Percentiles rank a stretch among this genome's conserved stretches.
phyloP scores from a whole-genome alignment of 64 coral and sea anemone genomes.

The Dendrophyllia cribrosa region DNA sequence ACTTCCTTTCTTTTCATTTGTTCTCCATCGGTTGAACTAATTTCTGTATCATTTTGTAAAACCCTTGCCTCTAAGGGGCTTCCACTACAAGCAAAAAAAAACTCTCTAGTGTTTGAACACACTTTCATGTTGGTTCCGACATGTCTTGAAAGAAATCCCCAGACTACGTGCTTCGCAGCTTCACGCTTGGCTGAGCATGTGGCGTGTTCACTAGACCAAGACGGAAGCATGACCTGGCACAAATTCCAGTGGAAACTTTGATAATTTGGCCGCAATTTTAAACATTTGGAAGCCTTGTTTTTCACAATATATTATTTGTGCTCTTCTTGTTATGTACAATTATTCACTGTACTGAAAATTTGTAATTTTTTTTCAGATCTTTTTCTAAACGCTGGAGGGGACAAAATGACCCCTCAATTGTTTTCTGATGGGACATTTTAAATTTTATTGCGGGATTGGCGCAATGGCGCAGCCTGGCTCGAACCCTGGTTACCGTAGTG shows the following conservation, averaged over 20 bases:
- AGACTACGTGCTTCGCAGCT: not conserved
- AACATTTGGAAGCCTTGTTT: too few species aligned
- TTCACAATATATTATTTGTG: too few species aligned
- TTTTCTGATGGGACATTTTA: too few species aligned
- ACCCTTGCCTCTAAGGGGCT: not conserved
- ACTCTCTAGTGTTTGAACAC: not conserved
- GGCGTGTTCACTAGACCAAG: not conserved
- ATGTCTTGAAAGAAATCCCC: not conserved
- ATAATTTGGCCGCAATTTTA: not conserved
- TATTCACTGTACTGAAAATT: too few species aligned
- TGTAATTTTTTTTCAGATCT: too few species aligned
- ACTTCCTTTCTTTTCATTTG: slow-evolving; percentile 2
- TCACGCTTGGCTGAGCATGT: not conserved
- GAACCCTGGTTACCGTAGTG: too few species aligned
- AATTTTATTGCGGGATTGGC: too few species aligned
- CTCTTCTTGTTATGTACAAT: too few species aligned
- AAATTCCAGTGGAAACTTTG: not conserved
- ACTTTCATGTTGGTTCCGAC: not conserved
- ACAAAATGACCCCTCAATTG: too few species aligned
- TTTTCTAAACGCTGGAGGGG: too few species aligned
- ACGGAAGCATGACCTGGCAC: not conserved
- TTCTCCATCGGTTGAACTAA: slow-evolving; percentile 1
- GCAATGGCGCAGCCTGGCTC: too few species aligned
- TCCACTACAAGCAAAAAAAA: slow-evolving; percentile 7
- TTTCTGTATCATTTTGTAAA: slow-evolving; percentile 4